phyloP scores from a whole-genome alignment of 2,888 invertebrate species.

The Hirtodrosophila confusa region DNA sequence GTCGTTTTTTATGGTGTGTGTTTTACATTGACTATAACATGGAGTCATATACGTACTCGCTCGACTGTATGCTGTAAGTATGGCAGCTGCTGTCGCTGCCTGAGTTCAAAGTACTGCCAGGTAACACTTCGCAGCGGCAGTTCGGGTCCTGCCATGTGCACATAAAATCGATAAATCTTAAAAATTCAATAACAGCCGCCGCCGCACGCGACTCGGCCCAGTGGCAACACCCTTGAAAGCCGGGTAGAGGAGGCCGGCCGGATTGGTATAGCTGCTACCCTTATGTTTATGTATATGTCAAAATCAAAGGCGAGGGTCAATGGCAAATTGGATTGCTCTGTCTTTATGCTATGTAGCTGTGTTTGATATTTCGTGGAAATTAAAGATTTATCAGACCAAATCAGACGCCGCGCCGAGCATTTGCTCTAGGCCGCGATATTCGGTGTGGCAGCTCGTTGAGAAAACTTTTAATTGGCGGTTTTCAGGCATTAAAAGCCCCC shows the following conservation, averaged over 20 bases:
- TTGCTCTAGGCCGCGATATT: conserved; percentile 13
- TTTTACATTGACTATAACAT: conserved; percentile 77
- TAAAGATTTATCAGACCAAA: conserved; percentile 62
- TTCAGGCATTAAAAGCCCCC: conserved; percentile 58
- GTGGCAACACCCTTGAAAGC: background rate
- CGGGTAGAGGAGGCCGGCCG: no score
- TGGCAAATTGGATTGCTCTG: conserved; percentile 61
- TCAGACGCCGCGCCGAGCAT: conserved; percentile 20
- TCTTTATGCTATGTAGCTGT: conserved; percentile 14
- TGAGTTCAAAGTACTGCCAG: conserved; percentile 54
- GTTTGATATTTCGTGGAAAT: conserved; percentile 25
- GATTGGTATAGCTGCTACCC: background rate
- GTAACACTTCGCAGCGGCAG: conserved; percentile 23
- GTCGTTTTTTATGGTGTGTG: conserved; percentile 70
- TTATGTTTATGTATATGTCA: conserved; percentile 25
- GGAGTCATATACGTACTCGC: conserved; percentile 40
- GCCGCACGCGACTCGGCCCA: conserved; percentile 55
- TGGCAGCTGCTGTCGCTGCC: conserved; percentile 56
- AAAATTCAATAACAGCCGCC: conserved; percentile 76
- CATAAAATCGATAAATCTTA: conserved; percentile 78
- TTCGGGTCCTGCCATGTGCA: conserved; percentile 32
- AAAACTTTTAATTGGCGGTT: conserved; percentile 77
- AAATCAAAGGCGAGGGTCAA: conserved; percentile 67
- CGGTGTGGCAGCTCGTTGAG: conserved; percentile 7
- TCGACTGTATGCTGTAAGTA: conserved; percentile 24